Base-by-base conservation (phyloP, 2,797 vertebrate genomes). In the Buphagus erythrorhynchus region DNA sequence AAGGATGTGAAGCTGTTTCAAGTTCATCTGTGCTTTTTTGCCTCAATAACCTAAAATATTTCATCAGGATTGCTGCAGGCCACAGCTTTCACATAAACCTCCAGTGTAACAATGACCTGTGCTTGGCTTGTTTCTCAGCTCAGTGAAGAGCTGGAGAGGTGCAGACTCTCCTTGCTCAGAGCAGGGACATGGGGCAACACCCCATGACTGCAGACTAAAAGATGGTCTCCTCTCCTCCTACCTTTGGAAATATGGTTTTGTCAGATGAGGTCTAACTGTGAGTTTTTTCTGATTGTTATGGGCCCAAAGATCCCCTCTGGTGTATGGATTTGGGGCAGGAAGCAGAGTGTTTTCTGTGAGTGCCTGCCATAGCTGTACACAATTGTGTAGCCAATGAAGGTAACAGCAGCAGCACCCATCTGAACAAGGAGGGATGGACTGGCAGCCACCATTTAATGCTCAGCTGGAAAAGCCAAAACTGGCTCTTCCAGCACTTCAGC, bases 351-450 rank as follows among this genome's bases (percentile, higher is more conserved):
- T 72, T 59, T 28, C 33, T 33, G 52, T n/a, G 33, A 46, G 9
- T 46, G 26, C 29, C 16, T 78, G 52, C 43, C 49, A 25, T 5
- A 38, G 13, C 0, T 16, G 8, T 24, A 28, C 13, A 26, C 18
- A 66, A 2, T 0, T 42, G 8, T 10, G 8, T 5, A 51, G 57
- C 10, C 36, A 35, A 2, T 8, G 22, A 29, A 51, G 35, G 26
- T 2, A 16, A 38, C 3, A 31, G 49, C n/a, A 61, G 20, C 63
- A 62, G 42, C 24, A 59, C 1, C 13, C 51, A 43, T 8, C 25
- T 17, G 48, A 75, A 9, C 10, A 36, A 31, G 18, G 24, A 15
- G 22, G 66, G 58, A 54, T 7, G 8, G 22, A 40, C 36, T 7
- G 5, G 14, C 40, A 88, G 33, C 40, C 49, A 61, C 40, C 16